Conservation (phyloP, 2,888 invertebrate species). For the Conchocele bisecta region DNA sequence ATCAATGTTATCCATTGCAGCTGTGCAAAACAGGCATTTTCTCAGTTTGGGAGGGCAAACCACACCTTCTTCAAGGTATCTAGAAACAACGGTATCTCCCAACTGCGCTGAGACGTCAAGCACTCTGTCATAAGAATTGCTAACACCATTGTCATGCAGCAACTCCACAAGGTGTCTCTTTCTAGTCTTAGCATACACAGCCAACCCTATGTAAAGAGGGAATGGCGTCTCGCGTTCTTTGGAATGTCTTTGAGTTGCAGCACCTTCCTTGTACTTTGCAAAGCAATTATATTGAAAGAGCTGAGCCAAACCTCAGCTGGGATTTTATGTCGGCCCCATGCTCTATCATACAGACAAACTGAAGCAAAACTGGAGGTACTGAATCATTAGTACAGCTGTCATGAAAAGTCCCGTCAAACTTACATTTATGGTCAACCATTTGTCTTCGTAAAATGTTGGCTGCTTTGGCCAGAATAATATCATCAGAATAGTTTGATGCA, state of each 20-base stretch:
- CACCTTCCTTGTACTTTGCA: not conserved
- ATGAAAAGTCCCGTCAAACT: too few relatives aligned
- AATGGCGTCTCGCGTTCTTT: conserved; percentile 20
- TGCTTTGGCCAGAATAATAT: too few relatives aligned
- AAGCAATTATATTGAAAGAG: not conserved
- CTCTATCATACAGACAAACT: too few relatives aligned
- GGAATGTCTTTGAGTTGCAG: not conserved
- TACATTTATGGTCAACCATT: too few relatives aligned
- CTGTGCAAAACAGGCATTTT: conserved; percentile 22
- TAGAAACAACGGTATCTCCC: too few relatives aligned
- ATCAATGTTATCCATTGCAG: conserved; percentile 35
- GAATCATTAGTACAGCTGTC: too few relatives aligned
- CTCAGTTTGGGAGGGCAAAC: conserved; percentile 17
- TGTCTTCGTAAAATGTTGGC: too few relatives aligned
- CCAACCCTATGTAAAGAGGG: conserved; percentile 13
- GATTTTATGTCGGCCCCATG: too few relatives aligned
- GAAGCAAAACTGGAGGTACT: too few relatives aligned
- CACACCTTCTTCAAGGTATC: conserved; percentile 35
- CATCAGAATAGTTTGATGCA: too few relatives aligned
- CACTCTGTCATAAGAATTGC: conserved; percentile 29
- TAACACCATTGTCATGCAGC: not conserved
- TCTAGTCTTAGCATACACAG: conserved; percentile 3
- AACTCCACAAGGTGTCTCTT: conserved; percentile 16
- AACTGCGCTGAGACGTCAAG: conserved; percentile 23
- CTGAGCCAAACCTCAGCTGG: too few relatives aligned